phyloP scores from a whole-genome alignment of 2,113 vertebrate genomes.

The Sigmodon hispidus region DNA sequence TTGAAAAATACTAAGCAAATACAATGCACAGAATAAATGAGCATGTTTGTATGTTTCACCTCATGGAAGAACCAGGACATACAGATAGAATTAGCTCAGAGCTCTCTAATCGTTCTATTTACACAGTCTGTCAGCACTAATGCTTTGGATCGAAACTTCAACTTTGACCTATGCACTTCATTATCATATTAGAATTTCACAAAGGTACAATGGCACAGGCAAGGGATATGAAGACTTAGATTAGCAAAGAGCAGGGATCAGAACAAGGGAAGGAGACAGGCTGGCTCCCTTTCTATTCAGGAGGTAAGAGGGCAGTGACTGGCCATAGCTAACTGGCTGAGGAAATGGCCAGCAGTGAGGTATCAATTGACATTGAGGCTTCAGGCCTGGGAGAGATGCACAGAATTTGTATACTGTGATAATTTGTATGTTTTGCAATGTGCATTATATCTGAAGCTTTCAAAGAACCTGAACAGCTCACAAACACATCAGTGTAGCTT shows the following conservation, averaged over 20 bases:
- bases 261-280: neutral
- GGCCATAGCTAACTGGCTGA: neutral
- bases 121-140: neutral
- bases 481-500: neutral
- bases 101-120: neutral
- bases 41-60: neutral
- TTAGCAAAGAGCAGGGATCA: neutral
- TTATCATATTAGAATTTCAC: neutral
- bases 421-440: neutral
- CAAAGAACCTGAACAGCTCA: neutral
- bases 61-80: no score
- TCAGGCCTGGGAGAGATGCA: neutral
- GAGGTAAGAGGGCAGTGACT: neutral
- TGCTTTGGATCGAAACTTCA: neutral
- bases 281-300: fast-evolving
- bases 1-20: neutral
- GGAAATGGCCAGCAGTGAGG: neutral
- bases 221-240: neutral
- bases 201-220: neutral
- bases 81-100: neutral
- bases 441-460: neutral
- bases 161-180: neutral
- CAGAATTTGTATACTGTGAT: neutral
- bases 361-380: neutral
- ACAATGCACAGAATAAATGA: fast-evolving